phyloP scores from a whole-genome alignment of 1,140 invertebrate genomes.

The Polypedilum pembai region DNA sequence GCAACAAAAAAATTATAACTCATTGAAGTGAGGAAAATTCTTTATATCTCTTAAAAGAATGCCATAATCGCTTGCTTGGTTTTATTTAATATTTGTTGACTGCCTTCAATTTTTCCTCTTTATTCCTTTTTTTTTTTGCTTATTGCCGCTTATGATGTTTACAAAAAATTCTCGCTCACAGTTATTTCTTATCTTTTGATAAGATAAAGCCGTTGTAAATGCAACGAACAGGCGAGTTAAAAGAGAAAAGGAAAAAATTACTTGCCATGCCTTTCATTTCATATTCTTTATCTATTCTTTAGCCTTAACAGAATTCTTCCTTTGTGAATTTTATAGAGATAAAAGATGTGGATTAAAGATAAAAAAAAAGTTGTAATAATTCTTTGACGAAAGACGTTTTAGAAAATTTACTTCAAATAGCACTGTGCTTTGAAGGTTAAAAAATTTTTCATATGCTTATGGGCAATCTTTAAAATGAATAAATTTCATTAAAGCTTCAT shows the following conservation, averaged over 20 bases:
- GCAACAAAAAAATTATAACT: neutral
- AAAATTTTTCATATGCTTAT: too few species aligned
- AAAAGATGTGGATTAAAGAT: neutral
- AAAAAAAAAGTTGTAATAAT: neutral
- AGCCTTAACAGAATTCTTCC: neutral
- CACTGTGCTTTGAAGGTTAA: too few species aligned
- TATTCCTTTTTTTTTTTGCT: too few species aligned
- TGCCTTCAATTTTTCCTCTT: conserved; percentile 1
- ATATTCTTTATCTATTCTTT: neutral
- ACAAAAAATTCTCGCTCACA: neutral
- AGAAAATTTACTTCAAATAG: too few species aligned
- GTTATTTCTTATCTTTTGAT: neutral
- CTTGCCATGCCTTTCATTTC: neutral
- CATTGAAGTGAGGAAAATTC: too few species aligned
- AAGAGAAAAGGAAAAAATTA: neutral
- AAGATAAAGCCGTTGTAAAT: conserved; percentile 4
- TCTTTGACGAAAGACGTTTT: neutral
- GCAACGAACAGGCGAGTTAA: neutral
- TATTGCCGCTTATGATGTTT: neutral
- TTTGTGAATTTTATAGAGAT: neutral
- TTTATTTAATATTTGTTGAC: conserved; percentile 7
- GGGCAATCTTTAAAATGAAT: too few species aligned
- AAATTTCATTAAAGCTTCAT: too few species aligned
- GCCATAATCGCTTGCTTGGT: neutral
- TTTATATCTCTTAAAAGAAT: neutral